phyloP scores from a whole-genome alignment of 2,888 invertebrate species.

The Timema cristinae region DNA sequence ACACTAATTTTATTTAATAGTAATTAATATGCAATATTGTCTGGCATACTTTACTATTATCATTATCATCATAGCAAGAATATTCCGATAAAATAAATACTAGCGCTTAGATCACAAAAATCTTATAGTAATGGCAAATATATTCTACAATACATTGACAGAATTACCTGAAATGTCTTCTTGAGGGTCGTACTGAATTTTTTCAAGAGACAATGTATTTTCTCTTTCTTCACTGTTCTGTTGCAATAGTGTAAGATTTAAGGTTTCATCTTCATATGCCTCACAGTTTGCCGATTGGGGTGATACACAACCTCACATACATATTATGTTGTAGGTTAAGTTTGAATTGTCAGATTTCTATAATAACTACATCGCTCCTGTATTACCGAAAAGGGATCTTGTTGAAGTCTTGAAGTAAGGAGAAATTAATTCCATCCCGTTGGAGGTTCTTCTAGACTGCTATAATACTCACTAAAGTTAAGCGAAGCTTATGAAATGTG shows the following conservation, averaged over 20 bases:
- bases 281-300: constrained; percentile 2
- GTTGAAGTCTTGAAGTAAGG: constrained; percentile 28
- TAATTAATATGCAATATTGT: too few species aligned
- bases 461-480: constrained; percentile 33
- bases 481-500: constrained; percentile 13
- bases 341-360: constrained; percentile 15
- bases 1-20: too few species aligned
- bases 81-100: too few species aligned
- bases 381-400: constrained; percentile 20
- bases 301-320: neutral
- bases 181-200: too few species aligned
- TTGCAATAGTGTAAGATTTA: neutral
- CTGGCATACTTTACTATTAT: too few species aligned
- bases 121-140: too few species aligned
- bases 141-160: too few species aligned
- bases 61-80: too few species aligned
- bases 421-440: constrained; percentile 28
- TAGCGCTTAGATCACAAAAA: too few species aligned
- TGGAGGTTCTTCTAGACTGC: constrained; percentile 32
- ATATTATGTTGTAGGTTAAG: neutral
- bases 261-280: neutral
- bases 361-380: neutral
- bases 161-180: too few species aligned
- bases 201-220: too few species aligned
- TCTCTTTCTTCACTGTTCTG: too few species aligned